These are phyloP conservation scores for Prietella phreatophila DNA, from an alignment of 2,113 vertebrate genomes.

Conservation along the genomic window DNA sequence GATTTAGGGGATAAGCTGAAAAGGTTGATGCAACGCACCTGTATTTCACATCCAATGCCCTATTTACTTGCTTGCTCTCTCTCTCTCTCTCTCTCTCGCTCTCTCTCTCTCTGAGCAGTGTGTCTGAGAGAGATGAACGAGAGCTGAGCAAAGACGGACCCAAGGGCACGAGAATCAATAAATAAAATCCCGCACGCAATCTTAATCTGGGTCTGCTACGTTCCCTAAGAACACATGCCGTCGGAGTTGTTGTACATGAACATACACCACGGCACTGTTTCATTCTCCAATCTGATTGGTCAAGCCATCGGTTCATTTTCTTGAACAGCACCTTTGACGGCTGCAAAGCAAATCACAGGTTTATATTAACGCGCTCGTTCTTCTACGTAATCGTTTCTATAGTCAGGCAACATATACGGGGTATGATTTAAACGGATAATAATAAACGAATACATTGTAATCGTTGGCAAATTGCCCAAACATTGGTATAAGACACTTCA, in stretches of 20 bases:
- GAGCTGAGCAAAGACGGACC: neutral
- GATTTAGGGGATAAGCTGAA: neutral
- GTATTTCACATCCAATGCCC: neutral
- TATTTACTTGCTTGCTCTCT: neutral
- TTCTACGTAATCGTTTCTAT: neutral
- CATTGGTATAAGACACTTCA: neutral
- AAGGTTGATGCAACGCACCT: neutral
- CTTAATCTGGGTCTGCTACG: neutral
- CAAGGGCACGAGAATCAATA: neutral
- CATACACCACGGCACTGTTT: neutral
- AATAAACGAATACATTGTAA: neutral
- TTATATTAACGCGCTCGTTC: too few species aligned
- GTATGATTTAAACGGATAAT: neutral
- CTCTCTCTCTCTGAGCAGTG: neutral
- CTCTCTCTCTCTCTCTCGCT: neutral
- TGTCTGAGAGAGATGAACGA: neutral
- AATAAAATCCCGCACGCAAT: conserved; percentile 6
- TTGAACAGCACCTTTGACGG: neutral
- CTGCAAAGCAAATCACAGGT: neutral
- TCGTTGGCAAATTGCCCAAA: neutral
- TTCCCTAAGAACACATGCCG: neutral
- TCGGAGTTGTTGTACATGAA: neutral
- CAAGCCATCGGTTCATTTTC: neutral
- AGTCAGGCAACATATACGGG: neutral
- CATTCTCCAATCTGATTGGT: neutral